Conservation (phyloP, 1,140 invertebrate species). For the Tenebrio molitor region DNA sequence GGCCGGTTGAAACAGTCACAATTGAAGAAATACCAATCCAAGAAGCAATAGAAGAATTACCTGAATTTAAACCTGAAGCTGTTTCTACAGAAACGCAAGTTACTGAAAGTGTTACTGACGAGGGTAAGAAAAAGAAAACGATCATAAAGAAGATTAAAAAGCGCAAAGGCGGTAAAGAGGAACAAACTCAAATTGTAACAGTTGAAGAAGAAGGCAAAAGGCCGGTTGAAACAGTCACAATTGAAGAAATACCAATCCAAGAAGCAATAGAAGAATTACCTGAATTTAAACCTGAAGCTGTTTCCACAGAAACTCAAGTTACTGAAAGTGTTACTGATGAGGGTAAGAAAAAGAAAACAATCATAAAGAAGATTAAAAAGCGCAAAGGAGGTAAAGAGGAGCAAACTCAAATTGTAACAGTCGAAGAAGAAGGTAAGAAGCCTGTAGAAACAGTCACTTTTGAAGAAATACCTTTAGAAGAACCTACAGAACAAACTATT, state of each 20-base stretch:
- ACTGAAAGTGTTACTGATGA: constrained; percentile 50
- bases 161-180: too few species aligned
- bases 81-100: too few species aligned
- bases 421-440: constrained; percentile 63
- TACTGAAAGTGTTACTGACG: too few species aligned
- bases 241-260: constrained; percentile 61
- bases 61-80: too few species aligned
- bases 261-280: constrained; percentile 34
- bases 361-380: constrained; percentile 63
- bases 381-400: constrained; percentile 51
- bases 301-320: constrained; percentile 53
- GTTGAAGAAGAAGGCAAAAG: too few species aligned
- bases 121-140: too few species aligned
- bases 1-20: constrained; percentile 62
- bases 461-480: constrained; percentile 66
- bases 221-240: too few species aligned
- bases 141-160: too few species aligned
- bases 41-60: too few species aligned
- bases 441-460: constrained; percentile 63
- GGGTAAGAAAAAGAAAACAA: constrained; percentile 58
- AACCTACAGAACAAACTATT: too few species aligned
- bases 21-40: constrained; percentile 59
- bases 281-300: constrained; percentile 53
- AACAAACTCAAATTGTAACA: too few species aligned
- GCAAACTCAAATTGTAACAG: constrained; percentile 62